phyloP scores from a whole-genome alignment of 2,113 vertebrate genomes.

The Zosterops hypoxanthus region DNA sequence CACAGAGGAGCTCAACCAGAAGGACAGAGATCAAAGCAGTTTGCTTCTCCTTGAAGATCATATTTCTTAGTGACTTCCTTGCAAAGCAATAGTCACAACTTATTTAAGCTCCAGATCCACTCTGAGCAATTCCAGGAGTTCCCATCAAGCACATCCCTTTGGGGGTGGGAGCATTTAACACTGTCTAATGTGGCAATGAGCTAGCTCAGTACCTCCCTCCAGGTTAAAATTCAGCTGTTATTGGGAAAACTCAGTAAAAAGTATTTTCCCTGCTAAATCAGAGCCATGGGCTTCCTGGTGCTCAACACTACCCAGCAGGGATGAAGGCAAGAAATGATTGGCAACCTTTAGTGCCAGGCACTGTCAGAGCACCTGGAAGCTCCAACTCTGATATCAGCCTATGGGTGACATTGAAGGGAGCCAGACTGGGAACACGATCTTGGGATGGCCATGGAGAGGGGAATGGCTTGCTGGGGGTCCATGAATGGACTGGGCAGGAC shows the following conservation, averaged over 20 bases:
- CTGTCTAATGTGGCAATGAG: not conserved
- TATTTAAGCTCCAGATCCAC: not conserved
- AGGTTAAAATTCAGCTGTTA: not conserved
- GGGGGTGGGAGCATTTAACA: not conserved
- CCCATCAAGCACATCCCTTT: not conserved
- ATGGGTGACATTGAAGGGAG: not conserved
- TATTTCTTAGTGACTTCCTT: slow-evolving; percentile 18
- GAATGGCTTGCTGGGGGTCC: not conserved
- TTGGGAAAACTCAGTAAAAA: not conserved
- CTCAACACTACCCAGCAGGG: not conserved
- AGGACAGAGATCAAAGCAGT: slow-evolving; percentile 27
- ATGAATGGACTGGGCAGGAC: not conserved
- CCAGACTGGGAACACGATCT: not conserved
- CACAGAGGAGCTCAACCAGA: not conserved
- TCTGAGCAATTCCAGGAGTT: slow-evolving; percentile 3
- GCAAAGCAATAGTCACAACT: slow-evolving; percentile 9
- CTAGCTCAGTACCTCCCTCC: not conserved
- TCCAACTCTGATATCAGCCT: not conserved
- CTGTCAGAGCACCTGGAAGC: not conserved
- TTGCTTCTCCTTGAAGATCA: not conserved
- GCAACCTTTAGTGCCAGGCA: not conserved
- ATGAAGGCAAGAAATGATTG: not conserved
- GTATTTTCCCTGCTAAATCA: not conserved
- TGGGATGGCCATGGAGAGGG: fast-evolving
- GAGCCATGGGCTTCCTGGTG: not conserved